Evolutionary conservation across 2,888 invertebrate genomes (phyloP).

Genomic region (Sphaerophoria rueppellii): DNA sequence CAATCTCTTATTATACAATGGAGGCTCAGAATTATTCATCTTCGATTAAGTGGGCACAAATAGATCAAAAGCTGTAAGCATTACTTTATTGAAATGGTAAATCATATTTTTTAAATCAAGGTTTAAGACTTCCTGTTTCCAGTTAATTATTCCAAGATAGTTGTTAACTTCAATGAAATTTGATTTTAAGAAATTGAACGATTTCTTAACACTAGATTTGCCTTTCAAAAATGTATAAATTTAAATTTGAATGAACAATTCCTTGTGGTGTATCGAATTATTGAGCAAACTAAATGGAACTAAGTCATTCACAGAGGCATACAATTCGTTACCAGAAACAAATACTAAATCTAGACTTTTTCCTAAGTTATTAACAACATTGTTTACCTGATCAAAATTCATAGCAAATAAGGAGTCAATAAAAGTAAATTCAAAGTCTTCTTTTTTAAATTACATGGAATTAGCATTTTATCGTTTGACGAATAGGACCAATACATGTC

Average conservation of each 20-base stretch:
- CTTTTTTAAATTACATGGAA: background rate
- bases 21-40: background rate
- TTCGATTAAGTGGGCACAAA: background rate
- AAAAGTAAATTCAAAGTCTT: slow-evolving; percentile 2
- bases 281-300: background rate
- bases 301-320: background rate
- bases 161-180: background rate
- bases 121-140: background rate
- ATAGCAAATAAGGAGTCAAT: background rate
- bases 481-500: too few relatives aligned
- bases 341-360: background rate
- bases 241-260: background rate
- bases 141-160: background rate
- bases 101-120: background rate
- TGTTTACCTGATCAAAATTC: background rate
- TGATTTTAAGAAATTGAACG: background rate
- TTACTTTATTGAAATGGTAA: background rate
- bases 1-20: background rate
- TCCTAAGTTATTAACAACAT: background rate
- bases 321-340: background rate
- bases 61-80: background rate
- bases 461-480: background rate
- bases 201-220: background rate
- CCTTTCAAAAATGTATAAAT: background rate
- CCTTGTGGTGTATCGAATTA: background rate